These are phyloP conservation scores for Pseudanteris insignis DNA, from an alignment of 2,888 invertebrate genomes.

Conservation along the genomic window DNA sequence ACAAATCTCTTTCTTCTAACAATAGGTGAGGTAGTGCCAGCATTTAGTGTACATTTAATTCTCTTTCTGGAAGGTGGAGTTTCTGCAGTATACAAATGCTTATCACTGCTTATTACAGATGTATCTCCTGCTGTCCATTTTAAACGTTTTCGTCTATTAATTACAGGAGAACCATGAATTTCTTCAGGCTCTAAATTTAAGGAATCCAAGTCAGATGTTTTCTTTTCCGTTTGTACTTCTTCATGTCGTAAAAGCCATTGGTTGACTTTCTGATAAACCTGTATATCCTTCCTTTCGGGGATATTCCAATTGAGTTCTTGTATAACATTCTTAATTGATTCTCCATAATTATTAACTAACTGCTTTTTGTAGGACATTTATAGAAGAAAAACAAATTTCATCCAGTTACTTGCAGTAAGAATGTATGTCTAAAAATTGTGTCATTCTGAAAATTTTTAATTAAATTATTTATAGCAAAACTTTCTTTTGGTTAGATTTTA, in stretches of 20 bases:
- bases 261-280: no score
- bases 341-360: no score
- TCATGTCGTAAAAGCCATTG: slow-evolving; percentile 1
- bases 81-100: not conserved
- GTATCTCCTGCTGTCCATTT: not conserved
- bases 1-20: not conserved
- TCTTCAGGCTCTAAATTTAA: not conserved
- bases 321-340: no score
- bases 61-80: slow-evolving; percentile 3
- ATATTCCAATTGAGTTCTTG: no score
- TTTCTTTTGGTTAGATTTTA: no score
- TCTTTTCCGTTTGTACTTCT: not conserved
- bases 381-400: no score
- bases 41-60: not conserved
- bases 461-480: no score
- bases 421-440: no score
- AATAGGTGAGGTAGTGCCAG: slow-evolving; percentile 7
- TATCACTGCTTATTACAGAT: not conserved
- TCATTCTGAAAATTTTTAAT: no score
- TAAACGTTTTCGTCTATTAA: not conserved
- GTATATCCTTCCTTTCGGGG: no score
- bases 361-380: no score
- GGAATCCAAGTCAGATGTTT: not conserved
- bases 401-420: no score
- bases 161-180: slow-evolving; percentile 8